Conservation (phyloP, 1,140 invertebrate species). For the Drosophila ambigua region DNA sequence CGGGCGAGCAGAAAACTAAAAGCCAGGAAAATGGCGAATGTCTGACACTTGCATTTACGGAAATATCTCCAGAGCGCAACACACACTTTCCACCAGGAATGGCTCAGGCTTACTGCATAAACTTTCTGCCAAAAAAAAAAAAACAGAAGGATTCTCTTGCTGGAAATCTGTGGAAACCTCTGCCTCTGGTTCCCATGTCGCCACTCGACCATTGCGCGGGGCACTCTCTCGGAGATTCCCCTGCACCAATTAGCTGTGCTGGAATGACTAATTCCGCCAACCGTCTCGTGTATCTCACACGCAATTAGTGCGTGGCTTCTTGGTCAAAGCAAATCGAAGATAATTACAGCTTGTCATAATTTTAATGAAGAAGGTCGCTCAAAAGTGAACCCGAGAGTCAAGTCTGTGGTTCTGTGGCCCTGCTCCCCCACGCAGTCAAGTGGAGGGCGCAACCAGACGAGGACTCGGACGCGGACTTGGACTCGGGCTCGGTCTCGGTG, state of each 20-base stretch:
- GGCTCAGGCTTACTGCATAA: background rate
- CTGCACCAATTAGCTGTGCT: conserved; percentile 2
- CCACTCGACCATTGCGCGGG: background rate
- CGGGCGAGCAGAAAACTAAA: conserved; percentile 18
- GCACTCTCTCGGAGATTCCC: background rate
- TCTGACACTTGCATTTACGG: background rate
- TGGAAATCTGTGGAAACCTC: background rate
- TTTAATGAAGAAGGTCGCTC: conserved; percentile 79
- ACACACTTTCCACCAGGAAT: too few relatives aligned
- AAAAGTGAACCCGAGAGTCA: conserved; percentile 54
- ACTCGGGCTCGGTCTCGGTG: background rate
- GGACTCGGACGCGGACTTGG: background rate
- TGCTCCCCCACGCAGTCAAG: conserved; percentile 4
- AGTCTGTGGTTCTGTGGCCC: background rate
- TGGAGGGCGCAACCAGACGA: conserved; percentile 13
- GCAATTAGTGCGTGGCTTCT: conserved; percentile 70
- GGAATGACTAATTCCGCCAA: conserved; percentile 47
- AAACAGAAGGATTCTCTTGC: too few relatives aligned
- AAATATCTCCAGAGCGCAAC: too few relatives aligned
- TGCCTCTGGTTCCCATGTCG: background rate
- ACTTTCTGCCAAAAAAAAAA: background rate
- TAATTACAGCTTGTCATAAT: conserved; percentile 83
- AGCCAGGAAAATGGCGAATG: conserved; percentile 29
- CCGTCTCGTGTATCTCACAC: conserved; percentile 49
- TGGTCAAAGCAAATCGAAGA: conserved; percentile 79